Percentiles rank a stretch among this genome's conserved stretches.
Conservation (phyloP, 2,797 vertebrate species). For the Cebuella pygmaea region DNA sequence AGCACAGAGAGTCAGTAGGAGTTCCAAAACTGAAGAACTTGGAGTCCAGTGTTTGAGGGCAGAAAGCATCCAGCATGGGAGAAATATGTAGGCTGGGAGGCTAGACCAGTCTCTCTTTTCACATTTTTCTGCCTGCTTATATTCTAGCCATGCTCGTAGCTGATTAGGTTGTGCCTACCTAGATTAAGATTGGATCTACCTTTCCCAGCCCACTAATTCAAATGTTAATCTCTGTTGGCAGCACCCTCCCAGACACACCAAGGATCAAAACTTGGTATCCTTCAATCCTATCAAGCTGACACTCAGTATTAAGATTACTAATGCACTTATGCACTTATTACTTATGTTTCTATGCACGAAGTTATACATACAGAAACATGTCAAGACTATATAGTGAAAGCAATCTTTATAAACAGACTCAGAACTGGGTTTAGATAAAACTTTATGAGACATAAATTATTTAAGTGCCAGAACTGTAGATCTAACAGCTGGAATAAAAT, state of each 20-base stretch:
- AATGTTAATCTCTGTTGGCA: background rate
- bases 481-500: background rate
- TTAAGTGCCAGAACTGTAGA: background rate
- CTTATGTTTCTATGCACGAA: background rate
- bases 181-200: background rate
- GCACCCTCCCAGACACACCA: background rate
- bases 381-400: background rate
- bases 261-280: background rate
- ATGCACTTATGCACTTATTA: too few species aligned
- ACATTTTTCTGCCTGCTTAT: background rate
- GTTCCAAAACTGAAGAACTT: background rate
- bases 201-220: background rate
- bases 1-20: background rate
- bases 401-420: background rate
- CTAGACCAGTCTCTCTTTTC: background rate
- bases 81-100: background rate
- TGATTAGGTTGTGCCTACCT: background rate
- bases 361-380: constrained; percentile 6
- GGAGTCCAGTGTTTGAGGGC: background rate
- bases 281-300: background rate
- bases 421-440: background rate
- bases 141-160: background rate
- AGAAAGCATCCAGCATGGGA: background rate
- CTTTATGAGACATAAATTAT: background rate
- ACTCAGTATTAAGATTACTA: background rate